phyloP scores from a whole-genome alignment of 2,113 vertebrate species.

The Scopus umbretta region DNA sequence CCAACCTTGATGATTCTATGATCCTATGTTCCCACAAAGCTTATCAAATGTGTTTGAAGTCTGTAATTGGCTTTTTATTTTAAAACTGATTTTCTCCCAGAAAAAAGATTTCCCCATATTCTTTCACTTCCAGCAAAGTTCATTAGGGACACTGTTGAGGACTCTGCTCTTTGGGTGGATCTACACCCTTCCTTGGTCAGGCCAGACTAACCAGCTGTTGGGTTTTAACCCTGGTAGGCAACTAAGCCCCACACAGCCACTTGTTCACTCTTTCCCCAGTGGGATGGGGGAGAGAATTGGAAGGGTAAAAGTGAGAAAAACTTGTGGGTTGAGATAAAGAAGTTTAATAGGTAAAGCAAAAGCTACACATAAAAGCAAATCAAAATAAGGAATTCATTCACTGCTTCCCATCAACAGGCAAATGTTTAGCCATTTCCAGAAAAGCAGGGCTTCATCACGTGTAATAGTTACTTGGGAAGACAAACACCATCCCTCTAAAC shows the following conservation, averaged over 20 bases:
- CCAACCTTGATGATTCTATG: too few species aligned
- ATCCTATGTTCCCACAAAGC: neutral
- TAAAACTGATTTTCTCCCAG: neutral
- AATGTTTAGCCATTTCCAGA: neutral
- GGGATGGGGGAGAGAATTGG: rapidly evolving
- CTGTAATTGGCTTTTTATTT: neutral
- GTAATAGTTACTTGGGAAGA: neutral
- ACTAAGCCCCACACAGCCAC: neutral
- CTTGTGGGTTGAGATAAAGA: neutral
- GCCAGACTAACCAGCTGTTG: neutral
- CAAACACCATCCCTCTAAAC: neutral
- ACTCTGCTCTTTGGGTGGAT: neutral
- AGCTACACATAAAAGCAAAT: neutral
- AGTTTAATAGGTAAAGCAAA: neutral
- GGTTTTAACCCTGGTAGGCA: neutral
- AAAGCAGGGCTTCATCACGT: neutral
- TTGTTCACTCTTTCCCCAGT: neutral
- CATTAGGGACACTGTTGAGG: neutral
- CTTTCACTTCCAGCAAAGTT: neutral
- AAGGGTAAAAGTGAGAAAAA: neutral
- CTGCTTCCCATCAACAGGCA: neutral
- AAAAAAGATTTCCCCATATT: neutral
- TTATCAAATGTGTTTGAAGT: neutral
- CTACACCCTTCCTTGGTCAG: neutral
- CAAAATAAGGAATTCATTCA: neutral